phyloP scores from a whole-genome alignment of 35 echinoderm and acorn worm species.

The Ptychodera flava region DNA sequence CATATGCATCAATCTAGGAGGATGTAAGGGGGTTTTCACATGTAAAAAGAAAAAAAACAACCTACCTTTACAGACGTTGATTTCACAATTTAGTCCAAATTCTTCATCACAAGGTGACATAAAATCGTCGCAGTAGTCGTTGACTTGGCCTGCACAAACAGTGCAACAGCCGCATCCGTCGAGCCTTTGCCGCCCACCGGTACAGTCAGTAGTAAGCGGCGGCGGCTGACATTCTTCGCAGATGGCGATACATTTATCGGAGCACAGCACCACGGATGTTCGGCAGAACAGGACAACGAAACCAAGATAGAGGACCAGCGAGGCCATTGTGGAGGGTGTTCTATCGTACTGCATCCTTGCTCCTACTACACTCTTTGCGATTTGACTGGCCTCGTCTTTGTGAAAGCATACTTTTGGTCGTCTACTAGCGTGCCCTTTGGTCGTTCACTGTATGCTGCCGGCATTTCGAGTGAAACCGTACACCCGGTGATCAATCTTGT shows the following conservation, averaged over 20 bases:
- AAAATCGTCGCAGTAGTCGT: slow-evolving; percentile 65
- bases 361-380: not conserved
- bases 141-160: slow-evolving; percentile 69
- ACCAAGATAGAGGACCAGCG: not conserved
- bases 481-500: not conserved
- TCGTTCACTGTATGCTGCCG: not conserved
- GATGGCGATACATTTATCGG: not conserved
- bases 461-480: not conserved
- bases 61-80: slow-evolving; percentile 84
- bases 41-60: no score
- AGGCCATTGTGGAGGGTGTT: not conserved
- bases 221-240: not conserved
- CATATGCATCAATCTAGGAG: no score
- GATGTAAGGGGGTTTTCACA: no score
- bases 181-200: slow-evolving; percentile 34
- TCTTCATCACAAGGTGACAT: slow-evolving; percentile 72
- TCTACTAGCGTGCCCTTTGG: not conserved
- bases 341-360: not conserved
- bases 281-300: not conserved
- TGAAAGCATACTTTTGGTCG: not conserved
- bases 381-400: not conserved
- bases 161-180: slow-evolving; percentile 90
- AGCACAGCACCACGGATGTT: not conserved
- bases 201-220: slow-evolving; percentile 28
- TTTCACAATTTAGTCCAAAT: slow-evolving; percentile 65